Percentiles rank a stretch among this genome's conserved stretches.
Conservation (phyloP, 2,888 invertebrate species). For the Mechanitis mazaeus region DNA sequence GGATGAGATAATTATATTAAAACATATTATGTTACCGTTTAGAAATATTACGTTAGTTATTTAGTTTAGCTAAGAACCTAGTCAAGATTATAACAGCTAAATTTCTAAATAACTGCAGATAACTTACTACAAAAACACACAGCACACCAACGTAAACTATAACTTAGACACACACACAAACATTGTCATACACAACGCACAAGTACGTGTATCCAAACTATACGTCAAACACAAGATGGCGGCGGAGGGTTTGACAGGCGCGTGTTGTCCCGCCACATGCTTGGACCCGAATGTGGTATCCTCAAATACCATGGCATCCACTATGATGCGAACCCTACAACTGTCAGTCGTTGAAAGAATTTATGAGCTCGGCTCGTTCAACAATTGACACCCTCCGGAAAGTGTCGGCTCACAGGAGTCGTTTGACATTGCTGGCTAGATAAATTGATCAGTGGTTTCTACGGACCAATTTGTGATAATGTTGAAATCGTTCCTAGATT, state of each 20-base stretch:
- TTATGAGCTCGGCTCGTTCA: constrained; percentile 52
- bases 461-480: constrained; percentile 17
- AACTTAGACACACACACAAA: constrained; percentile 35
- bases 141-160: constrained; percentile 36
- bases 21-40: too few species aligned
- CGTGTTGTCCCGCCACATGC: constrained; percentile 62
- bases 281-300: constrained; percentile 49
- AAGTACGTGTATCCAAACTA: constrained; percentile 32
- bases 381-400: constrained; percentile 60
- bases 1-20: too few species aligned
- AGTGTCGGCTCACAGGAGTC: constrained; percentile 41
- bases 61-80: too few species aligned
- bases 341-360: constrained; percentile 73
- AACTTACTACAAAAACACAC: constrained; percentile 43
- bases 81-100: too few species aligned
- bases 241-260: constrained; percentile 38
- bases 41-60: too few species aligned
- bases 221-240: constrained; percentile 48
- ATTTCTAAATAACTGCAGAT: constrained; percentile 3
- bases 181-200: constrained; percentile 33
- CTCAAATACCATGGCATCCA: constrained; percentile 40
- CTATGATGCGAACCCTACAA: constrained; percentile 55
- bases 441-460: constrained; percentile 30
- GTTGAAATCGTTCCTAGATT: constrained; percentile 7
- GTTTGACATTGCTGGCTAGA: constrained; percentile 37